Base-by-base conservation (phyloP, 2,113 vertebrate genomes). In the Felis chaus region DNA sequence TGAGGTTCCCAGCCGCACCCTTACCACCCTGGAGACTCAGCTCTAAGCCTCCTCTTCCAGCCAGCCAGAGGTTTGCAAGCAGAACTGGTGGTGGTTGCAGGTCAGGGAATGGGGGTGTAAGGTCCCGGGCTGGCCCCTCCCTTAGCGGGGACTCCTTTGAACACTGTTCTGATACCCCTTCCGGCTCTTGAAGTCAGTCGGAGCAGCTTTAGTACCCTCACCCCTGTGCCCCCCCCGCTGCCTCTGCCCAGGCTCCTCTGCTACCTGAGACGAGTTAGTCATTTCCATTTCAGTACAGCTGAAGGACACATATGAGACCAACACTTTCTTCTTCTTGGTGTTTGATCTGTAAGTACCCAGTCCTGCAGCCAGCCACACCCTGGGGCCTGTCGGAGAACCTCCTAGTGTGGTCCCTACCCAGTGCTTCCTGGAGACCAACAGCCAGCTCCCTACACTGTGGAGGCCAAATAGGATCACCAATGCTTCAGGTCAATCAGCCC, bases 281-380 rank as follows among this genome's bases (percentile, higher is more conserved):
- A 0, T 98, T 98, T 99, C 97, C 96, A 21, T 99, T 99, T 93
- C 99, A 99, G 99, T 99, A 97, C 99, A 99, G 98, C 99, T 99
- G 97, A 99, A 99, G 98, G 99, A 99, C 98, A 99, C 99, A 98
- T 99, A 99, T 5, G 99, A 99, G 98, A 99, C 99, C 97, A 99
- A 99, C 85, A 99, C 99, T 93, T 99, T 99, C 98, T 99, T 99
- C 99, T 99, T 99, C 99, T 97, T 99, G 98, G 99, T 99, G 95
- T 99, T 99, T 98, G 99, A 99, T 96, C 98, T 99, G 99, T 99
- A 98, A 99, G 99, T 99, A 98, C 90, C 87, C 74, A 94, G 61
- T 63, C 76, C 94, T 45, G 39, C 15, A 74, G 78, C 48, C 78
- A 76, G 41, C 21, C 57, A 45, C 36, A 12, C 33, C 27, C 55